Evolutionary conservation across 2,113 vertebrate species (phyloP), one percentile per base, ranked within the genome.

Genomic region (Oncorhynchus tshawytscha): DNA sequence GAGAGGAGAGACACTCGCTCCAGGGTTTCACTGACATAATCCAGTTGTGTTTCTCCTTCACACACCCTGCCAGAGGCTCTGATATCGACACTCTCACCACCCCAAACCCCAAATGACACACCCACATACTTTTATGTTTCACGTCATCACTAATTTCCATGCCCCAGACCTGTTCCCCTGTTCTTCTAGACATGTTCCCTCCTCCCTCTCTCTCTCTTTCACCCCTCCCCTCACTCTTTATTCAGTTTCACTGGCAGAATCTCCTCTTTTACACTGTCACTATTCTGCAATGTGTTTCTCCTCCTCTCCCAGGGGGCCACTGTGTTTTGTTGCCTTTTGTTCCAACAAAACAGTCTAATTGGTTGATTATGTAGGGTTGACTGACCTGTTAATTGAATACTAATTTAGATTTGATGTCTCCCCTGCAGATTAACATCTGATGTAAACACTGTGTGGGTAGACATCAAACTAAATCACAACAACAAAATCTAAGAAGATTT

Each of bases 331-430:
- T 91, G 83, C 90, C 82, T 91, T 92, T 83, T 90, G 90, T 90
- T 85, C 87, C 83, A 90, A 92, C 90, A 93, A 91, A 88, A 88
- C 82, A 31, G 81, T 75, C 83, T 93, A 93, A 93, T 94, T 93
- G 88, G 88, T 91, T 93, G 87, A 93, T 92, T 92, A 91, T 91
- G 90, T 91, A 85, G 87, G 90, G 89, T 88, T 91, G 90, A 86
- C 88, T 91, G 88, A 84, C 86, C 89, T 89, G 90, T 89, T 93
- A 93, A 94, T 92, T 92, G 88, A 91, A 91, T 90, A 87, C 84
- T 89, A 89, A 92, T 92, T 92, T 85, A 81, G 85, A 89, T 88
- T 87, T 91, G 89, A 91, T 92, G 86, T 84, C 79, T 89, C 83
- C 90, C 90, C 90, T 90, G 90, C 90, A 86, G 88, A 91, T 85